Evolutionary conservation across 2,888 invertebrate species (phyloP).

Genomic region (Yponomeuta malinellus): DNA sequence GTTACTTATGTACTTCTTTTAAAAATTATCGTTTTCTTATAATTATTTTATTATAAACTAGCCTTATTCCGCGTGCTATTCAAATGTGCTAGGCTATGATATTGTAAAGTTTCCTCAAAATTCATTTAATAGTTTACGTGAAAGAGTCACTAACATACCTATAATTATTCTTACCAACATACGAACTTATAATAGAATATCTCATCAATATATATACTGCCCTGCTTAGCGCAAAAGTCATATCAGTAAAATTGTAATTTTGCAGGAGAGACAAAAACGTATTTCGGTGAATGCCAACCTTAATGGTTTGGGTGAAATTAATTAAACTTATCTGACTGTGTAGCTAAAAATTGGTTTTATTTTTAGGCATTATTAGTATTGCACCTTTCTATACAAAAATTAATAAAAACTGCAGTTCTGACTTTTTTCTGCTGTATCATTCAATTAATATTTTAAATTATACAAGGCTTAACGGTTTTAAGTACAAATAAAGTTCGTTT

Average conservation of each 20-base stretch:
- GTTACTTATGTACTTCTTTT: no score
- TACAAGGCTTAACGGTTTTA: slow-evolving; percentile 10
- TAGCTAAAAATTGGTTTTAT: slow-evolving; percentile 7
- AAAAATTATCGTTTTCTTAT: no score
- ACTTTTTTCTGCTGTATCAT: slow-evolving; percentile 13
- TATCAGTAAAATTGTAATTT: slow-evolving; percentile 4
- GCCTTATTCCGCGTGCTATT: no score
- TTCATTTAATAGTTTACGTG: no score
- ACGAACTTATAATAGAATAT: no score
- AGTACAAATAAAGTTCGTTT: slow-evolving; percentile 9
- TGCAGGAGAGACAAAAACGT: slow-evolving; percentile 7
- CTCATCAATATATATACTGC: neutral
- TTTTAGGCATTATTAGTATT: slow-evolving; percentile 3
- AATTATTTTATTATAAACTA: no score
- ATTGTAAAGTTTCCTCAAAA: no score
- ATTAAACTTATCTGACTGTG: neutral
- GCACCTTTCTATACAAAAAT: slow-evolving; percentile 10
- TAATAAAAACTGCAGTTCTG: slow-evolving; percentile 12
- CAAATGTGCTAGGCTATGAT: no score
- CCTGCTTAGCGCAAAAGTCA: slow-evolving; percentile 3
- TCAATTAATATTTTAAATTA: slow-evolving; percentile 5
- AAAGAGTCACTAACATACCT: no score
- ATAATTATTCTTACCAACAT: no score
- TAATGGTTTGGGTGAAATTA: neutral
- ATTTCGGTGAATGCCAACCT: slow-evolving; percentile 4